Evolutionary conservation across 1,140 invertebrate species (phyloP), one percentile per base, ranked within the genome.

Genomic region (Eurosta solidaginis): DNA sequence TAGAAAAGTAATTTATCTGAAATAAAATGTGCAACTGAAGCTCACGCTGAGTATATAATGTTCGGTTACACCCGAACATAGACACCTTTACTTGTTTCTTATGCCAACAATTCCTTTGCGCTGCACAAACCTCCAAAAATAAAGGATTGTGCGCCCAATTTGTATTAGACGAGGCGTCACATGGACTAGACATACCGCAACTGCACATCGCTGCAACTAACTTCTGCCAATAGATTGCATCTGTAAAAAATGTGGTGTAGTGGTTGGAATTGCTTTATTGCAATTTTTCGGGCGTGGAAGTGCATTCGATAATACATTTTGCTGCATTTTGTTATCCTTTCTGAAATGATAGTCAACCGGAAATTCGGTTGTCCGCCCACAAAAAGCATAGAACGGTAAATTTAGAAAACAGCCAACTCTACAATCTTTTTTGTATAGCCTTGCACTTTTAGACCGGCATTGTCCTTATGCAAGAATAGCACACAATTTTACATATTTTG

Each of bases 141-240:
- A 40, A 68, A 40, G n/a, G 59, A 3, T 68, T 40, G 14, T 36
- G 59, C 17, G 0, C 33, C 49, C n/a, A 52, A 52, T 22, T 74
- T 74, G 40, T 78, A 40, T 20, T 47, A 63, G 29, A 25, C 40
- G 42, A 54, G 83, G 84, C 84, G 84, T 85, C 84, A 81, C 63
- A 76, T 47, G 78, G 84, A 84, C 84, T 84, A 85, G 82, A 85
- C 75, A 42, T 29, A 25, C 7, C 52, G 22, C 22, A 33, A 22
- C 52, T 59, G 45, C 14, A 47, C n/a, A 47, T 47, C 45, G 45
- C 45, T 47, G 45, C 3, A 47, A 68, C 36, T 68, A 10, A 9
- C 17, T 0, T 2, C 2, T 14, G 25, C 17, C n/a, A n/a, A 10
- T 59, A 0, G 12, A n/a, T 17, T 52, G 59, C 36, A 42, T 40